Conservation (phyloP, 2,888 invertebrate genomes). For the Drosophila mimica region DNA sequence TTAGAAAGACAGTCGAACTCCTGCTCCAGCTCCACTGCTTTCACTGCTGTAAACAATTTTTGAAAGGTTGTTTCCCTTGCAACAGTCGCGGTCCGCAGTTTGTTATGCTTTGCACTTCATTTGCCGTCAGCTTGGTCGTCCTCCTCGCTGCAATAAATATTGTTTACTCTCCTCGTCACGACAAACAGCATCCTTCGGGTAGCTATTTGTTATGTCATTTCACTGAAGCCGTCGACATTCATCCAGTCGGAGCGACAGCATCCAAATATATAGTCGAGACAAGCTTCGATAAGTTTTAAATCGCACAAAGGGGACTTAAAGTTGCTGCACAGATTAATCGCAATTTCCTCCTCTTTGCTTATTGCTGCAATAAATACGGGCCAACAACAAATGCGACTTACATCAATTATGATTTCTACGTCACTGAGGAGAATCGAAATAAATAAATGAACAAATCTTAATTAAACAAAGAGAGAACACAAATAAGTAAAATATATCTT, state of each 20-base stretch:
- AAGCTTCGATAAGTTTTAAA: constrained; percentile 65
- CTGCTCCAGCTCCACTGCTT: constrained; percentile 6
- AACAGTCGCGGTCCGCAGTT: constrained; percentile 63
- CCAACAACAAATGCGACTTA: not conserved
- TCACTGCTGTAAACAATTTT: constrained; percentile 70
- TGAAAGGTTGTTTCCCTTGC: constrained; percentile 74
- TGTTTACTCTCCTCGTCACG: constrained; percentile 61
- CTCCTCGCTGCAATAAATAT: constrained; percentile 65
- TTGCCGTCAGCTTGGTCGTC: constrained; percentile 44
- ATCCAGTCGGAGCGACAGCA: constrained; percentile 56
- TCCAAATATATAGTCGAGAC: constrained; percentile 41
- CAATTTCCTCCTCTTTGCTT: constrained; percentile 1
- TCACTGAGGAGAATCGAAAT: not conserved
- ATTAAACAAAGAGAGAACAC: not conserved
- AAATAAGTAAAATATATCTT: not conserved
- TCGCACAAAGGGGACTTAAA: constrained; percentile 49
- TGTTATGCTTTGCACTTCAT: constrained; percentile 77
- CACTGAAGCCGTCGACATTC: constrained; percentile 65
- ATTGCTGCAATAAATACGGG: not conserved
- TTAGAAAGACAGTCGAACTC: constrained; percentile 37
- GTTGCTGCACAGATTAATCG: constrained; percentile 34
- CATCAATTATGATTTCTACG: not conserved
- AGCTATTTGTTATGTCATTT: constrained; percentile 78
- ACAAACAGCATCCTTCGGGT: constrained; percentile 56
- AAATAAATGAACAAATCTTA: not conserved